Evolutionary conservation across 2,113 vertebrate species (phyloP), one percentile per base, ranked within the genome.

Genomic region (Mesitornis unicolor): DNA sequence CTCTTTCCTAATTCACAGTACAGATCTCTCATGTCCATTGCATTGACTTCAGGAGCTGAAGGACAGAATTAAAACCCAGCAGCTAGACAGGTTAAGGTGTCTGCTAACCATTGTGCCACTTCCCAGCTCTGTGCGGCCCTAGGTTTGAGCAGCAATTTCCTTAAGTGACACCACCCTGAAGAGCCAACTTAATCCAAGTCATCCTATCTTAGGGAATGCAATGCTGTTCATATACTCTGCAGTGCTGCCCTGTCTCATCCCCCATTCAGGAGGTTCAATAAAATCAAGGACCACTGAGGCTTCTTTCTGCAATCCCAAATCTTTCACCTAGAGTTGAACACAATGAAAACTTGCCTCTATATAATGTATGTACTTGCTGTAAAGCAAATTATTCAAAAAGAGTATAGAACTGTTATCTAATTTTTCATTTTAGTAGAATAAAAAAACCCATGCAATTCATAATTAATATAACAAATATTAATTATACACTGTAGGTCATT

Each of bases 361-460:
- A 43, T 48, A 48, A 19, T 42, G 35, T 35, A 47, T 33, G 42
- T 1, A 6, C 10, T 61, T 83, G 16, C 33, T 69, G 57, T 47
- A 87, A 89, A 68, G 57, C 13, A 57, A 60, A 59, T 73, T 68
- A 81, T 82, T 91, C 29, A 83, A 76, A 79, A 36, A 59, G 24
- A 59, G 4, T 71, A 65, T 21, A 67, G 61, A 83, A 87, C 0
- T 7, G 47, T 69, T 42, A 76, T 45, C 20, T 86, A 48, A 40
- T 68, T 88, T 61, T 93, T 93, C 25, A 92, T 87, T 90, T 83
- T 35, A 87, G 47, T 76, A 70, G 20, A 83, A 74, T 64, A 93
- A 87, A 84, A 87, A 87, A 68, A 4, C 29, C 40, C 28, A 47
- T 51, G 12, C 24, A 94, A 91, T 84, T 86, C 7, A 84, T 82